A percentile compares a stretch with the other conserved stretches of the same genome.
phyloP scores from a whole-genome alignment of 2,797 vertebrate genomes.

The Phaenicophaeus curvirostris region DNA sequence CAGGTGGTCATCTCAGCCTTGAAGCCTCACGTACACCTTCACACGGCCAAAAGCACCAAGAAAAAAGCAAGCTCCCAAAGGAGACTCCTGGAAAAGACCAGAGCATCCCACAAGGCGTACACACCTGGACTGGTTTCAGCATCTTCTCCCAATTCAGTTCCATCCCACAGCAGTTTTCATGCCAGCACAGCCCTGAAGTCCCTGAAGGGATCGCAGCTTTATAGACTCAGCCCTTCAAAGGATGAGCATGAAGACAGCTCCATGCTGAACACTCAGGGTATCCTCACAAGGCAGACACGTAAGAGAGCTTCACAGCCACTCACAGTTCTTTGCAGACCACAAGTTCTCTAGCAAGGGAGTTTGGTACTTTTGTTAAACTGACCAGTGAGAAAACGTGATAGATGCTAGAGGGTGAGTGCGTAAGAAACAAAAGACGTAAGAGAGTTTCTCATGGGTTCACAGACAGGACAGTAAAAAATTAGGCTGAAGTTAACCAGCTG shows the following conservation, averaged over 20 bases:
- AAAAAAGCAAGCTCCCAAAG: neutral
- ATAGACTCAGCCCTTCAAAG: neutral
- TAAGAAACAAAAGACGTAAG: neutral
- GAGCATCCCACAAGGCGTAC: neutral
- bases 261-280: neutral
- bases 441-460: neutral
- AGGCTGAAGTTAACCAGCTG: neutral
- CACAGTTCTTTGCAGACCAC: neutral
- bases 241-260: neutral
- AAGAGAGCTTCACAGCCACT: neutral
- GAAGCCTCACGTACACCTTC: rapidly evolving
- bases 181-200: neutral
- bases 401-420: neutral
- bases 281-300: neutral
- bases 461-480: neutral
- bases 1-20: neutral
- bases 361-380: neutral
- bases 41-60: neutral
- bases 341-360: neutral
- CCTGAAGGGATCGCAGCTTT: neutral
- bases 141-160: neutral
- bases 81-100: neutral
- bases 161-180: neutral
- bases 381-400: neutral
- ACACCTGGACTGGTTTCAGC: neutral